Evolutionary conservation across 2,888 invertebrate species (phyloP).

Genomic region (Stenichneumon culpator): DNA sequence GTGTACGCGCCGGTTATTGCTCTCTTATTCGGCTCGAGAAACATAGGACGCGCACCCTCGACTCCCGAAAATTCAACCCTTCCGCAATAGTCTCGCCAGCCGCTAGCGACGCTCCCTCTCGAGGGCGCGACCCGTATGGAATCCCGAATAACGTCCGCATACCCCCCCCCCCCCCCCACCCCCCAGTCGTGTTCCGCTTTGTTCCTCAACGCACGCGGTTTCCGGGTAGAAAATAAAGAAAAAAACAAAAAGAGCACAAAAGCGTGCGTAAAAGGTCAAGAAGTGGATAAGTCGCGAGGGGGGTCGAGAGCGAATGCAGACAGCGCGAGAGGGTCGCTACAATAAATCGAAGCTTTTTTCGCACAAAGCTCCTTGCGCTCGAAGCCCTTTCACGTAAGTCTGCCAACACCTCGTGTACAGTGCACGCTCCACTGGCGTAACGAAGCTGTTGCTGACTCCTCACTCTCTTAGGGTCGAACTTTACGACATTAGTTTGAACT

Average conservation of each 20-base stretch:
- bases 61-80: conserved; percentile 28
- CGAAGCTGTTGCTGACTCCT: conserved; percentile 25
- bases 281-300: conserved; percentile 23
- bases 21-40: conserved; percentile 70
- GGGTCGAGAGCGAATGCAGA: conserved; percentile 26
- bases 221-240: neutral
- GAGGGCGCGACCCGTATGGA: neutral
- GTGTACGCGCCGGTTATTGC: conserved; percentile 74
- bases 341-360: conserved; percentile 74
- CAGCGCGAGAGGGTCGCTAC: conserved; percentile 51
- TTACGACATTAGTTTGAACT: too few relatives aligned
- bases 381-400: neutral
- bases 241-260: conserved; percentile 1
- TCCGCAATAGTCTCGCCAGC: conserved; percentile 10
- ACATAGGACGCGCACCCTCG: conserved; percentile 47
- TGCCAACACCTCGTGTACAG: conserved; percentile 5
- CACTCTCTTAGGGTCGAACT: too few relatives aligned
- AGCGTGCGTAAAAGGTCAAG: conserved; percentile 5
- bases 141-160: conserved; percentile 24
- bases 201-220: conserved; percentile 4
- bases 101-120: conserved; percentile 25
- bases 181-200: conserved; percentile 17
- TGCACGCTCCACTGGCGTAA: neutral
- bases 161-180: too few relatives aligned
- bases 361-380: conserved; percentile 25